phyloP scores from a whole-genome alignment of 2,113 vertebrate genomes.

The Riparia riparia region DNA sequence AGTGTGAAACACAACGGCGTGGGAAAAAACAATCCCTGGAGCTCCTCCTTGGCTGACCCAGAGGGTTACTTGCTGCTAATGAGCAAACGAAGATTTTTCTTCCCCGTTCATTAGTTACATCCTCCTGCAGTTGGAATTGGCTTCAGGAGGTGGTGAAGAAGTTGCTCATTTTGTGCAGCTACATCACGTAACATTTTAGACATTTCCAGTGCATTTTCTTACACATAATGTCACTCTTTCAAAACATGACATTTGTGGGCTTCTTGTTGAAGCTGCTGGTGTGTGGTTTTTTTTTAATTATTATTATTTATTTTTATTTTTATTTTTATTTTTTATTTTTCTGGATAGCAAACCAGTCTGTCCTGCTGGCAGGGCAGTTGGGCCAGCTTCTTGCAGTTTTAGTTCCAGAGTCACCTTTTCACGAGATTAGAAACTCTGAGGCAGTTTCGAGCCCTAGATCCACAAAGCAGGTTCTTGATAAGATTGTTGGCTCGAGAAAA shows the following conservation, averaged over 20 bases:
- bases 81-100: background rate
- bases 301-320: too few species aligned
- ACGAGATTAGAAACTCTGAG: background rate
- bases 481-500: slow-evolving; percentile 52
- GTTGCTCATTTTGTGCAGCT: background rate
- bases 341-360: background rate
- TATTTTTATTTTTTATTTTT: background rate
- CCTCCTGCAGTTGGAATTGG: background rate
- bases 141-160: background rate
- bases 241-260: background rate
- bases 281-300: too few species aligned
- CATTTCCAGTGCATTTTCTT: background rate
- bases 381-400: background rate
- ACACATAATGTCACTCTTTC: background rate
- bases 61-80: background rate
- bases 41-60: background rate
- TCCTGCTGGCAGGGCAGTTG: background rate
- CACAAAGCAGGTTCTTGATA: slow-evolving; percentile 45
- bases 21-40: background rate
- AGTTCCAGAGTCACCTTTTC: background rate
- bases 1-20: fast-evolving
- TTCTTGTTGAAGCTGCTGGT: background rate
- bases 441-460: background rate
- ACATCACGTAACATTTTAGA: fast-evolving
- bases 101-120: background rate